Base-by-base conservation (phyloP, 2,888 invertebrate species). In the Agrilus mali region DNA sequence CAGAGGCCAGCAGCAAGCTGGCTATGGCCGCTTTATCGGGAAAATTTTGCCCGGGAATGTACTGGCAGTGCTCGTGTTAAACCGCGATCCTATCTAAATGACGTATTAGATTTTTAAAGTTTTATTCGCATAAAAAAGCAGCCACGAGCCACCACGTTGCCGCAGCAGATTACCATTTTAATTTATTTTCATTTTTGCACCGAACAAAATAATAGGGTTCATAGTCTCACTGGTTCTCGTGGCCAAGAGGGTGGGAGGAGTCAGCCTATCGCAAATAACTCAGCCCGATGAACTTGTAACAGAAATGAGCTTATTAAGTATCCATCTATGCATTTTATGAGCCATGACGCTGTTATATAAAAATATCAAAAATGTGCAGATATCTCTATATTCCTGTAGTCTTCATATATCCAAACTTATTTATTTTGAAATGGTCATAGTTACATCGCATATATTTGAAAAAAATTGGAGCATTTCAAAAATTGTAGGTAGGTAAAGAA, bases 41-140 rank as follows among this genome's bases (percentile, higher is more conserved):
- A 46, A 48, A 48, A 46, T 52, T 54, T 52, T 50, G 50, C 47
- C 49, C 45, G 45, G 45, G 56, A 57, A 51, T 55, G 59, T 57
- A 60, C 59, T 59, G 55, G 61, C 58, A 60, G 8, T 27, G 27
- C 59, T 59, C 58, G 58, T 55, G 57, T 59, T 58, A 57, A 58
- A 57, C 54, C 53, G 49, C 56, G 63, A 64, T 64, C 58, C 50
- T 62, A 64, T 64, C 64, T 60, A 58, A 61, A 63, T 64, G 64
- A 64, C 61, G 64, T 62, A 64, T 64, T 63, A 62, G 63, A 63
- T 64, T 64, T 63, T 64, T 63, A 60, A 62, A 61, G 58, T 60
- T 63, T 61, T 58, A 58, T 60, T 59, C 60, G 55, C 57, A 53
- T 55, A 63, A 60, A 60, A 60, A 61, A 58, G 58, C 60, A 56